Base-by-base conservation (phyloP, 2,113 vertebrate species). In the Sialia sialis region DNA sequence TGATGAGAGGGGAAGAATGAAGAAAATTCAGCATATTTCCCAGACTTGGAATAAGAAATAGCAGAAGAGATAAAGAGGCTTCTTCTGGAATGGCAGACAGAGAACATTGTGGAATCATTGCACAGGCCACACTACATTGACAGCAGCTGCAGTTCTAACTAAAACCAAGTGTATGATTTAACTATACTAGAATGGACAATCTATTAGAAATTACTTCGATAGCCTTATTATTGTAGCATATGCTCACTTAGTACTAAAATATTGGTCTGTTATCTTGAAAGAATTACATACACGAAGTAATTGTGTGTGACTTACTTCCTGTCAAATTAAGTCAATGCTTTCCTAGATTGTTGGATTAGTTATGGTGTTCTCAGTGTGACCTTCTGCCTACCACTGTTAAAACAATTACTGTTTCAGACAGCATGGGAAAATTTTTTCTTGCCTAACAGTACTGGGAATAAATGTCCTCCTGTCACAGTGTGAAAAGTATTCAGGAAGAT, bases 1-100 rank as follows among this genome's bases (percentile, higher is more conserved):
- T 69, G 99, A 99, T 49, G 98, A 98, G 84, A 98, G 98, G 38
- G 97, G 97, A 93, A 99, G 98, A 96, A 98, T 98, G 98, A 98
- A 98, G 80, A 99, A 98, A 93, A 98, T 99, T 56, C 98, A 99
- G 89, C 91, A 96, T 85, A 99, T 99, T 96, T 99, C 98, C 22
- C 97, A 99, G 59, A 98, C 97, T 23, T 98, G 98, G 96, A 97
- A 97, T 38, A 98, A 93, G 90, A 98, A 98, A 89, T 97, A 97
- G 76, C 43, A 52, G 69, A 82, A 84, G 38, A 86, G 25, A 46
- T 59, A 30, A 77, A 81, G 25, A 72, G n/a, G 17, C 32, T 54
- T 72, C 63, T 86, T 77, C 78, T 77, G 55, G 49, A 87, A 80
- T 26, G 26, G 60, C 3, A 7, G 64, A 62, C 2, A 2, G 67